Conservation (phyloP, 1,140 invertebrate genomes). For the Ruditapes philippinarum region DNA sequence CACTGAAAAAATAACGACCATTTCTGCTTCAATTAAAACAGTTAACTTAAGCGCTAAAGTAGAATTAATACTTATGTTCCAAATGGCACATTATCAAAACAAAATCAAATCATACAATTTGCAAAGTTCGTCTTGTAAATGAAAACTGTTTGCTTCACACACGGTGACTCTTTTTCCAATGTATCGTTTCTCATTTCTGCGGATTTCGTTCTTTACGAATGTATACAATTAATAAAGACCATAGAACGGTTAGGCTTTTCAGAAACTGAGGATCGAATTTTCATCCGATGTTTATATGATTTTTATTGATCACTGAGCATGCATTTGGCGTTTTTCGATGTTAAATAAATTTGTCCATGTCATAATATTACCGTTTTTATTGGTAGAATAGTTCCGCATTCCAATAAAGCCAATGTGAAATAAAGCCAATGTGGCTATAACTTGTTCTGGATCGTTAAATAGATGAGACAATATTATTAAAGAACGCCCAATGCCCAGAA, state of each 20-base stretch:
- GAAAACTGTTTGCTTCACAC: no score
- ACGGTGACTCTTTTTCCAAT: no score
- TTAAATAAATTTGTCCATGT: conserved; percentile 16
- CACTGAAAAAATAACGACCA: no score
- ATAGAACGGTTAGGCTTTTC: background rate
- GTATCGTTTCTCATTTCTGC: background rate
- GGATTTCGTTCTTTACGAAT: background rate
- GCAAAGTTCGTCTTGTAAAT: no score
- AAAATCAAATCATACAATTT: no score
- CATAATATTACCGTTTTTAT: background rate
- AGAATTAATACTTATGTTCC: no score
- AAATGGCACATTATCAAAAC: no score
- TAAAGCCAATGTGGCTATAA: background rate
- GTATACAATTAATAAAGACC: conserved; percentile 47
- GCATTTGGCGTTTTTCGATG: background rate
- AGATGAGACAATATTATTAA: conserved; percentile 30
- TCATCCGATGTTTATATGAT: background rate
- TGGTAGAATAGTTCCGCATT: background rate
- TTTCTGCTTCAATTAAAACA: no score
- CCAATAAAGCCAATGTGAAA: background rate
- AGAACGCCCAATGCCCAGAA: conserved; percentile 6
- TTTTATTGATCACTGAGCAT: background rate
- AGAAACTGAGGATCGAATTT: background rate
- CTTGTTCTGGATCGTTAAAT: conserved; percentile 7
- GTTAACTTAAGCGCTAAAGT: no score